These are phyloP conservation scores for Porites evermanni DNA, from an alignment of 92 coral and sea anemone genomes.

Conservation along the genomic window DNA sequence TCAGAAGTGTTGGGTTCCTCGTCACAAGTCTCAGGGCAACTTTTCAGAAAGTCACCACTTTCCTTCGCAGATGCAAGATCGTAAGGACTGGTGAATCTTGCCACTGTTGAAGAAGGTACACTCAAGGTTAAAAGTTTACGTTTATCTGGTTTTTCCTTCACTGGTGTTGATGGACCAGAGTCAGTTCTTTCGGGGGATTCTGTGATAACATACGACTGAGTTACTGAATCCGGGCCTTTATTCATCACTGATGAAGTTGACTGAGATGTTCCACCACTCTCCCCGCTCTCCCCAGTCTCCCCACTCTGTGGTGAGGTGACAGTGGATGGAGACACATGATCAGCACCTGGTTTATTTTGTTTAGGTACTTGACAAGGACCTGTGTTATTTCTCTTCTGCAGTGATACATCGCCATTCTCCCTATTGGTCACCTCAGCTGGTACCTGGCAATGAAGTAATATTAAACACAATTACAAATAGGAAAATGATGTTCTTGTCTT, in stretches of 20 bases:
- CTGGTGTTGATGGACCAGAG: not conserved
- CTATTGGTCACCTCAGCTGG: not conserved
- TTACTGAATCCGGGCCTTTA: not conserved
- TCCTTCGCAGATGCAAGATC: conserved; percentile 22
- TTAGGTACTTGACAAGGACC: not conserved
- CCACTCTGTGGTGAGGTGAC: not conserved
- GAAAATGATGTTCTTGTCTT: not conserved
- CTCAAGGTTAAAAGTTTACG: conserved; percentile 29
- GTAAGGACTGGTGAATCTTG: conserved; percentile 29
- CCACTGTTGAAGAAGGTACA: not conserved
- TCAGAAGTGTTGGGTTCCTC: not conserved
- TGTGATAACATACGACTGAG: not conserved
- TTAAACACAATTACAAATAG: not conserved
- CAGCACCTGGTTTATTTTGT: not conserved
- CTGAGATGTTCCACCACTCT: not conserved
- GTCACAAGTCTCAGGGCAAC: conserved; percentile 11
- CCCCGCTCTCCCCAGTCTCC: too few species aligned
- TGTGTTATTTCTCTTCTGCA: not conserved
- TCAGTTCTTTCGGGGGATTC: not conserved
- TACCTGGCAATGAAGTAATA: not conserved
- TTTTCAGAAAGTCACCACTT: not conserved
- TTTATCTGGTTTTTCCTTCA: not conserved
- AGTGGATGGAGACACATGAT: not conserved
- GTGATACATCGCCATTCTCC: not conserved
- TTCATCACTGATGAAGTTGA: not conserved